Conservation (phyloP, 1,140 invertebrate genomes). For the Aphaenogaster ashmeadi region DNA sequence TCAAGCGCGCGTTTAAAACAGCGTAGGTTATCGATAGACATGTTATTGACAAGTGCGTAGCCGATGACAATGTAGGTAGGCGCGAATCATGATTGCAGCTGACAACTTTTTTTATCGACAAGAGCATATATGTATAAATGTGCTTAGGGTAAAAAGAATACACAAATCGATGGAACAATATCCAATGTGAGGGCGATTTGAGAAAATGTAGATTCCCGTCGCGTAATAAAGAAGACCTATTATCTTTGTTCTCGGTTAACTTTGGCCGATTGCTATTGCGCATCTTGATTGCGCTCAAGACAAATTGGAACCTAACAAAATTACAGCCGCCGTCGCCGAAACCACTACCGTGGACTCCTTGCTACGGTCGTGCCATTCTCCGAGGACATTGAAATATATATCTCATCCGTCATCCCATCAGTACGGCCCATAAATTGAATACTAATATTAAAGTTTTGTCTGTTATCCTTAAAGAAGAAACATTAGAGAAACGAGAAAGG, state of each 20-base stretch:
- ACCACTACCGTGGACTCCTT: neutral
- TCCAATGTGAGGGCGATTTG: neutral
- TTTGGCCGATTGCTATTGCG: neutral
- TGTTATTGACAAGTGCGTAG: slow-evolving; percentile 30
- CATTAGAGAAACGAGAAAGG: neutral
- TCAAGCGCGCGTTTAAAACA: neutral
- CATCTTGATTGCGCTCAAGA: neutral
- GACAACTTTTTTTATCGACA: slow-evolving; percentile 23
- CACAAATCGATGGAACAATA: slow-evolving; percentile 25
- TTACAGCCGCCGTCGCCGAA: neutral
- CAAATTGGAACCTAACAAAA: slow-evolving; percentile 5
- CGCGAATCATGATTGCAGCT: neutral
- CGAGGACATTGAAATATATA: neutral
- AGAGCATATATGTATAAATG: neutral
- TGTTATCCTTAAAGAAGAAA: neutral
- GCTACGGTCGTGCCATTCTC: neutral
- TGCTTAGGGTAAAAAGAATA: slow-evolving; percentile 5
- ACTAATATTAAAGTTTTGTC: slow-evolving; percentile 56
- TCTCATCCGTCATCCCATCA: slow-evolving; percentile 64
- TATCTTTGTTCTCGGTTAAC: neutral
- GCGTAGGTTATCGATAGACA: slow-evolving; percentile 20
- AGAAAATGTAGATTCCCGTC: neutral
- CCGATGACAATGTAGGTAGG: neutral
- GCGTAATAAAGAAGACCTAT: neutral
- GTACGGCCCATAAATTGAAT: slow-evolving; percentile 63